Evolutionary conservation across 2,113 vertebrate genomes (phyloP).

Genomic region (Serinus canaria): DNA sequence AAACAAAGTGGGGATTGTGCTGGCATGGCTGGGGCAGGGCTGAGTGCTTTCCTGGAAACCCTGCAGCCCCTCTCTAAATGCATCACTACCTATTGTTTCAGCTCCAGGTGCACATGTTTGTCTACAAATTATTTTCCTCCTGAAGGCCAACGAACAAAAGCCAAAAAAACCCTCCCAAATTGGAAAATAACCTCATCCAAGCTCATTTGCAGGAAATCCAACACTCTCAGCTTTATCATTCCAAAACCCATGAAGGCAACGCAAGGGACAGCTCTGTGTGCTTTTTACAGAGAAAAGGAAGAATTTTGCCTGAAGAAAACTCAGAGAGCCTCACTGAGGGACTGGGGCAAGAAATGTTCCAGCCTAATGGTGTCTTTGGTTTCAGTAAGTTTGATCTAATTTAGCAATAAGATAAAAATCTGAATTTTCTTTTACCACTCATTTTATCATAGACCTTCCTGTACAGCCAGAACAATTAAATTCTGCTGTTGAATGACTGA

Average conservation of each 20-base stretch:
- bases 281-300: neutral
- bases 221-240: neutral
- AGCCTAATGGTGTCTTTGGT: neutral
- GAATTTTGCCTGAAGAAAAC: neutral
- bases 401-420: neutral
- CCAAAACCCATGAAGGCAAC: neutral
- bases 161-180: neutral
- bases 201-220: conserved; percentile 41
- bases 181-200: conserved; percentile 51
- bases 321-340: neutral
- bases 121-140: conserved; percentile 57
- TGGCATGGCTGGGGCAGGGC: neutral
- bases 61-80: conserved; percentile 29
- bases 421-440: neutral
- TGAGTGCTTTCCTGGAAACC: conserved; percentile 59
- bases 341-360: neutral
- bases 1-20: neutral
- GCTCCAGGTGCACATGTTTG: conserved; percentile 66
- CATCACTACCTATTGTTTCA: conserved; percentile 57
- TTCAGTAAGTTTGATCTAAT: neutral
- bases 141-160: conserved; percentile 59
- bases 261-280: neutral
- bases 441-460: neutral
- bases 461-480: neutral
- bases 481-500: neutral